A percentile compares a stretch with the other conserved stretches of the same genome.
These are phyloP conservation scores for Caenorhabditis sulstoni DNA, from an alignment of 2,888 invertebrate species.

Conservation along the genomic window DNA sequence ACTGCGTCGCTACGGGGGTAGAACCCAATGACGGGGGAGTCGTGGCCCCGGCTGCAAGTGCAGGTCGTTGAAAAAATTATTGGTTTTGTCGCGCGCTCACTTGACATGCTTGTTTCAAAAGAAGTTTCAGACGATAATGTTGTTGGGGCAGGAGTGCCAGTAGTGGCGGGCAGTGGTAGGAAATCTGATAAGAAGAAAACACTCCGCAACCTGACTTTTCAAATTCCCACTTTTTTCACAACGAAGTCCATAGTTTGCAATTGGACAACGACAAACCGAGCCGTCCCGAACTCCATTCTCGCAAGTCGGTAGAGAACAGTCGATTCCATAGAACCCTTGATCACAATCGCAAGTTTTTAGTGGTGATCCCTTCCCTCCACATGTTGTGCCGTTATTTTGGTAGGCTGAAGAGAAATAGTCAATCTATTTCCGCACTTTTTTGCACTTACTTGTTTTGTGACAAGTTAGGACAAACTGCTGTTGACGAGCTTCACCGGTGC, in stretches of 20 bases:
- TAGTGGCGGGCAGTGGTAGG: neutral
- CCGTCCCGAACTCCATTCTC: conserved; percentile 22
- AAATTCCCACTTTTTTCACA: conserved; percentile 28
- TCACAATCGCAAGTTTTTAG: conserved; percentile 20
- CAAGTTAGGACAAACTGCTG: conserved; percentile 50
- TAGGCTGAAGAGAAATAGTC: conserved; percentile 14
- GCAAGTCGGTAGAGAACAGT: conserved; percentile 45
- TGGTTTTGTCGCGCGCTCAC: too few species aligned
- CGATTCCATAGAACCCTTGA: conserved; percentile 18
- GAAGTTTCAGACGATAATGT: too few species aligned
- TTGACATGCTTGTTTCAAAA: too few species aligned
- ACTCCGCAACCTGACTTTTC: too few species aligned
- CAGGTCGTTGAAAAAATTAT: too few species aligned
- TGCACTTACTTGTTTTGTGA: conserved; percentile 30
- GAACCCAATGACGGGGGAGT: too few species aligned
- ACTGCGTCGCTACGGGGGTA: neutral
- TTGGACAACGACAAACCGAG: conserved; percentile 42
- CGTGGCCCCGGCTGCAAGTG: too few species aligned
- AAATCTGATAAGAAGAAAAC: neutral
- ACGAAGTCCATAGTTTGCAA: conserved; percentile 19
- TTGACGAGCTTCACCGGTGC: neutral
- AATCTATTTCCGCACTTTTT: too few species aligned
- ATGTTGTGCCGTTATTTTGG: neutral
- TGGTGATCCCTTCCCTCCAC: conserved; percentile 37
- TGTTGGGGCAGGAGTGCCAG: too few species aligned